A percentile compares a stretch with the other conserved stretches of the same genome.
These are phyloP conservation scores for Amblyjoppa proteus DNA, from an alignment of 2,888 invertebrate genomes.

Conservation along the genomic window DNA sequence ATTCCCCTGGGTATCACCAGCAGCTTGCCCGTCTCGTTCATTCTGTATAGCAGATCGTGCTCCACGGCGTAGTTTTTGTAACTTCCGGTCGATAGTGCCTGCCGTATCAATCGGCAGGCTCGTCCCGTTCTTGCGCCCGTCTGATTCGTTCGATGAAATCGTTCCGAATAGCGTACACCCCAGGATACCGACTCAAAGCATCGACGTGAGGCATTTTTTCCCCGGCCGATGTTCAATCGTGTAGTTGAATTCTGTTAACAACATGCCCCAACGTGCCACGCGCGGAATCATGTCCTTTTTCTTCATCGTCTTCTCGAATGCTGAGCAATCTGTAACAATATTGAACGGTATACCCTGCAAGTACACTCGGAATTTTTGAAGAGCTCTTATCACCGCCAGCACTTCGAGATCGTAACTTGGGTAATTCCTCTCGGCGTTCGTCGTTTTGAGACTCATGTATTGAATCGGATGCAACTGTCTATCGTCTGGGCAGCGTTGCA, in stretches of 20 bases:
- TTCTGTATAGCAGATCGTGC: constrained; percentile 55
- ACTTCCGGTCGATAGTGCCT: not conserved
- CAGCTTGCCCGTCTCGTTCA: constrained; percentile 40
- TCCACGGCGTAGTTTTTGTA: constrained; percentile 21
- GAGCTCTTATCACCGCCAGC: constrained; percentile 72
- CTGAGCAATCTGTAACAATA: not conserved
- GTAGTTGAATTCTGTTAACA: constrained; percentile 69
- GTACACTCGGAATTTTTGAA: constrained; percentile 71
- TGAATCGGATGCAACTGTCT: constrained; percentile 72
- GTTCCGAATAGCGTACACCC: constrained; percentile 29
- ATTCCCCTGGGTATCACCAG: constrained; percentile 54
- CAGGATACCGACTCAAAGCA: not conserved
- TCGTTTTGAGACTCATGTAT: constrained; percentile 74
- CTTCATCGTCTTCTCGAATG: not conserved
- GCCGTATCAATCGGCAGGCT: not conserved
- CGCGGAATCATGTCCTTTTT: constrained; percentile 45
- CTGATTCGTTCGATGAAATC: constrained; percentile 44
- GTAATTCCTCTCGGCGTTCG: constrained; percentile 72
- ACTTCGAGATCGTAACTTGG: constrained; percentile 73
- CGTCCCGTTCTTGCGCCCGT: constrained; percentile 47
- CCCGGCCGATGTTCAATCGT: constrained; percentile 63
- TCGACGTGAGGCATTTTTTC: too few species aligned
- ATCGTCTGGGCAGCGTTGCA: constrained; percentile 71
- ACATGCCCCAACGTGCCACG: constrained; percentile 69
- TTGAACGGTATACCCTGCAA: constrained; percentile 73